These are phyloP conservation scores for Nothoprocta perdicaria DNA, from an alignment of 2,113 vertebrate species.

Conservation along the genomic window DNA sequence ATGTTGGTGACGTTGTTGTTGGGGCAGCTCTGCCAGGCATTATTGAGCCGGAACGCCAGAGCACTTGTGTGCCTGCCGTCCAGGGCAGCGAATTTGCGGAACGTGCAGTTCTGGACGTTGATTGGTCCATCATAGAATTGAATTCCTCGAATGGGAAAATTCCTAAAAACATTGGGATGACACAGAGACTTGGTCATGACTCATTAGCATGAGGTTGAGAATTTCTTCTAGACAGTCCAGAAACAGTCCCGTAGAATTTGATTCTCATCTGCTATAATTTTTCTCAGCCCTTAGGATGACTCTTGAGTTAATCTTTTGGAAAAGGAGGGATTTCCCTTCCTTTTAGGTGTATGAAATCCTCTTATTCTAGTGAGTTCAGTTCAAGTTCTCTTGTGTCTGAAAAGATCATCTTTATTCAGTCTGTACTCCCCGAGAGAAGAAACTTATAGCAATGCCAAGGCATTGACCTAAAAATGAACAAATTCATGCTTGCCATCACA, in stretches of 20 bases:
- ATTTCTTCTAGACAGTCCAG: fast-evolving
- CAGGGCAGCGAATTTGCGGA: conserved; percentile 90
- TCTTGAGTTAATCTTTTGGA: neutral
- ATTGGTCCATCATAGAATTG: conserved; percentile 96
- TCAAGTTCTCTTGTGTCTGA: neutral
- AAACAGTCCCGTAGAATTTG: neutral
- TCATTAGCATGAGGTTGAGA: neutral
- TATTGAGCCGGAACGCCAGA: conserved; percentile 96
- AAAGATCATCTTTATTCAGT: conserved; percentile 39
- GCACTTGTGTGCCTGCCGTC: conserved; percentile 94
- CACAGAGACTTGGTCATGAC: neutral
- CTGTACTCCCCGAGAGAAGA: conserved; percentile 23
- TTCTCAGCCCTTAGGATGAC: neutral
- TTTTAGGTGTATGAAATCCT: neutral
- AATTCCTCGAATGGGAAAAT: conserved; percentile 94
- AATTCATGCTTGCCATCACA: conserved; percentile 6
- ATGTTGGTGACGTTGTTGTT: conserved; percentile 91
- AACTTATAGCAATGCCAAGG: conserved; percentile 6
- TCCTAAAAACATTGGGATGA: conserved; percentile 71
- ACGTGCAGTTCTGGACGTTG: conserved; percentile 94
- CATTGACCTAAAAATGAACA: conserved; percentile 33
- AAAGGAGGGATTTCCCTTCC: conserved; percentile 22
- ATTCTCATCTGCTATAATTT: neutral
- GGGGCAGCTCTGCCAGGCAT: conserved; percentile 98
- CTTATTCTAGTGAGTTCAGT: conserved; percentile 24